A percentile compares a stretch with the other conserved stretches of the same genome.
These are phyloP conservation scores for Sylvilagus floridanus DNA, from an alignment of 2,797 vertebrate species.

Conservation along the genomic window DNA sequence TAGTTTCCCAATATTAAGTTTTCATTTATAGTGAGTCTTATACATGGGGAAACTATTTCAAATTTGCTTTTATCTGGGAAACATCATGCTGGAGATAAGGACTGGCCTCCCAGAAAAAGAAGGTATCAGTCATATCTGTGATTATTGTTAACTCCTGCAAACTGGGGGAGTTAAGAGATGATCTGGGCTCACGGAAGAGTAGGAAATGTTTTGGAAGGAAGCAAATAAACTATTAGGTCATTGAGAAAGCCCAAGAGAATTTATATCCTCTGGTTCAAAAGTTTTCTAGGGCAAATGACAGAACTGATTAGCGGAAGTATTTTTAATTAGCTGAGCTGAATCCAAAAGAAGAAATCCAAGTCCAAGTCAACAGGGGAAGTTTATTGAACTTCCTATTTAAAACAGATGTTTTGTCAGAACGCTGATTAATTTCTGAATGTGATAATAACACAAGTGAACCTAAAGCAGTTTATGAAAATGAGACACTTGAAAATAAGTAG, in stretches of 20 bases:
- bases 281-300: conserved; percentile 75
- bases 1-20: conserved; percentile 43
- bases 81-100: conserved; percentile 52
- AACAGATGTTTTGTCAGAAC: conserved; percentile 77
- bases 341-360: conserved; percentile 69
- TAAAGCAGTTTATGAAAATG: conserved; percentile 45
- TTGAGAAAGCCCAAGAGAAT: conserved; percentile 59
- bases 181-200: conserved; percentile 26
- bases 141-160: background rate
- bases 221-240: conserved; percentile 51
- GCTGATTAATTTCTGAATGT: conserved; percentile 70
- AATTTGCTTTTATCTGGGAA: conserved; percentile 55
- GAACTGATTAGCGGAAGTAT: conserved; percentile 70
- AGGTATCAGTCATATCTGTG: conserved; percentile 29
- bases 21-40: conserved; percentile 59
- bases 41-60: background rate
- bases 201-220: conserved; percentile 67
- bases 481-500: conserved; percentile 33
- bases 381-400: conserved; percentile 78
- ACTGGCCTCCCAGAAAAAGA: conserved; percentile 67
- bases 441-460: conserved; percentile 48
- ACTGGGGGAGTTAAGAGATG: background rate
- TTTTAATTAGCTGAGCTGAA: conserved; percentile 79
- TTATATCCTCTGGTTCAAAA: conserved; percentile 75
- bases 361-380: conserved; percentile 74